Evolutionary conservation across 2,113 vertebrate genomes (phyloP).

Genomic region (Phoxinus phoxinus): DNA sequence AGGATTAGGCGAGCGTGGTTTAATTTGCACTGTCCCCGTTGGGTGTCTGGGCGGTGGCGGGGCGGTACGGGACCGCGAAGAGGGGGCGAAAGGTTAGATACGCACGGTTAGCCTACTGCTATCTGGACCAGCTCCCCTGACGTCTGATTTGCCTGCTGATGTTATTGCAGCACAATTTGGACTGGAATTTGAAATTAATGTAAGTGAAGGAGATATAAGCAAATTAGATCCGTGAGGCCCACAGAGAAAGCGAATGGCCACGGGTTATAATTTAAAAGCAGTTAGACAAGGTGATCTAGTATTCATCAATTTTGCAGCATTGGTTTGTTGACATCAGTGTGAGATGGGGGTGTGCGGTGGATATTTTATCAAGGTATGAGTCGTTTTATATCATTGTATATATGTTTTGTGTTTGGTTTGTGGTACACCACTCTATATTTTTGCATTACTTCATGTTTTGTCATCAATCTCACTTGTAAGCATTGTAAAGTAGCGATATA

Average conservation of each 20-base stretch:
- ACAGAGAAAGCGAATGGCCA: constrained; percentile 37
- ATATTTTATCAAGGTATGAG: not conserved
- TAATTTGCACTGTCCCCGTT: constrained; percentile 55
- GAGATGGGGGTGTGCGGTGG: not conserved
- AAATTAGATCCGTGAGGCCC: constrained; percentile 52
- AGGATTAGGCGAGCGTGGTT: constrained; percentile 54
- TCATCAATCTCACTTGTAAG: not conserved
- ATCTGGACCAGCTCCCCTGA: constrained; percentile 41
- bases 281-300: constrained; percentile 22
- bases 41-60: constrained; percentile 28
- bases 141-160: constrained; percentile 31
- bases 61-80: not conserved
- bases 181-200: constrained; percentile 51
- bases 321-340: constrained; percentile 26
- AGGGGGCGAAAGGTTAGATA: constrained; percentile 43
- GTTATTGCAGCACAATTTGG: constrained; percentile 55
- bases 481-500: not conserved
- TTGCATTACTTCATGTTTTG: not conserved
- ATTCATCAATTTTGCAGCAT: constrained; percentile 12
- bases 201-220: constrained; percentile 40
- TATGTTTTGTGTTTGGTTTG: no score
- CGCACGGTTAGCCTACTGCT: not conserved
- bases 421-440: not conserved
- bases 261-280: constrained; percentile 48
- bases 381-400: not conserved